A percentile compares a stretch with the other conserved stretches of the same genome.
phyloP scores from a whole-genome alignment of 2,888 invertebrate genomes.

The Diplazon laetatorius region DNA sequence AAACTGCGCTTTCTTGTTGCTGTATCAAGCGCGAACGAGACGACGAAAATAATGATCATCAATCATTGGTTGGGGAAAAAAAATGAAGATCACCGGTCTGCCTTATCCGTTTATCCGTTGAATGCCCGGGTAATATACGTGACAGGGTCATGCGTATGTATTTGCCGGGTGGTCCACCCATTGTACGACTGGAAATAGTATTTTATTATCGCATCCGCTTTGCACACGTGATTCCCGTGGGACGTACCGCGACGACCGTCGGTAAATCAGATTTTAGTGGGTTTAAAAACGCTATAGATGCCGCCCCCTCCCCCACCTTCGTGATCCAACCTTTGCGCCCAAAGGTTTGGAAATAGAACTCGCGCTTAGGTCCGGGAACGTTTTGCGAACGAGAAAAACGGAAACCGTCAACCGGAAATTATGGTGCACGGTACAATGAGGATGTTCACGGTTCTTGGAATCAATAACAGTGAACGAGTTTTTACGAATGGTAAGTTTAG shows the following conservation, averaged over 20 bases:
- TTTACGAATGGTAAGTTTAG: conserved; percentile 6
- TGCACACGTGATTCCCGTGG: conserved; percentile 48
- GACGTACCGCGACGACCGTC: conserved; percentile 54
- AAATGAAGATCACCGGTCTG: conserved; percentile 15
- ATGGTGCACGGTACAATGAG: not conserved
- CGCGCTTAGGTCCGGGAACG: conserved; percentile 23
- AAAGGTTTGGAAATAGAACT: conserved; percentile 55
- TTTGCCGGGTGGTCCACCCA: conserved; percentile 49
- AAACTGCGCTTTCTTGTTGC: not conserved
- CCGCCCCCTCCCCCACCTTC: too few species aligned
- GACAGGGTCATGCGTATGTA: conserved; percentile 48
- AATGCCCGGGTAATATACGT: conserved; percentile 29
- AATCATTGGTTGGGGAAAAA: not conserved
- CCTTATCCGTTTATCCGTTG: conserved; percentile 47
- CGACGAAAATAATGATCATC: conserved; percentile 4
- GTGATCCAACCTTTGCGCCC: too few species aligned
- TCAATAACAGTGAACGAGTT: not conserved
- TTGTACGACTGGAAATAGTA: conserved; percentile 66
- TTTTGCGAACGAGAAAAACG: conserved; percentile 41
- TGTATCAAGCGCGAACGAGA: not conserved
- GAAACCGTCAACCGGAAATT: not conserved
- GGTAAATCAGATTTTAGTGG: conserved; percentile 71
- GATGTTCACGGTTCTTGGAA: not conserved
- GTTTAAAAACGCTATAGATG: conserved; percentile 73
- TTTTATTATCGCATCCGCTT: conserved; percentile 65